Base-by-base conservation (phyloP, 2,797 vertebrate species). In the Thripadectes ignobilis region DNA sequence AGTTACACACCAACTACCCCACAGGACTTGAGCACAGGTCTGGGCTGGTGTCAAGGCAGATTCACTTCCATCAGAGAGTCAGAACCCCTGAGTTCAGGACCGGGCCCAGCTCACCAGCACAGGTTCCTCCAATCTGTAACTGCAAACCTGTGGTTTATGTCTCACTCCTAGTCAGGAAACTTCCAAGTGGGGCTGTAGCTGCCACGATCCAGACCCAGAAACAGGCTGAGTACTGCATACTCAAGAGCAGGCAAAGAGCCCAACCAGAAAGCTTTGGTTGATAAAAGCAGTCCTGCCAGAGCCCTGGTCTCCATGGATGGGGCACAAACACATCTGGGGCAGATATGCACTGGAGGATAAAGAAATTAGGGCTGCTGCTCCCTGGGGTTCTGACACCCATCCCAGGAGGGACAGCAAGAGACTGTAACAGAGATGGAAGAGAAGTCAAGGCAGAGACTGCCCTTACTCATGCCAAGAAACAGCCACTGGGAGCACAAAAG, bases 41-140 rank as follows among this genome's bases (percentile, higher is more conserved):
- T 1, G 1, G 34, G n/a, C 38, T 61, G 43, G 30, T 15, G 39
- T 34, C 51, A 34, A 34, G 34, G 34, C 41, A 58, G 71, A 63
- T 2, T 15, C 3, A 4, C 9, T 14, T 54, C 65, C 79, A 59
- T 0, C 8, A 4, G 26, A 41, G 36, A 58, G 58, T 13, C 55
- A 54, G 30, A 34, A 29, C 23, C 7, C 36, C 7, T 1, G 13
- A 14, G 14, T 34, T 10, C 67, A 59, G 55, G 55, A 46, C 62
- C 52, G 29, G 23, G 62, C 18, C 22, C 69, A 51, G 77, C 30
- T 69, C 38, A 23, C 32, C 18, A 6, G 24, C 27, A 30, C 0
- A 0, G 4, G 2, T 29, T n/a, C 39, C 1, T 1, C 7, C 61
- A 36, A 3, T 10, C 36, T 10, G 1, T 5, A 63, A 12, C 30